Evolutionary conservation across 2,888 invertebrate species (phyloP), one percentile per base, ranked within the genome.

Genomic region (Chalcosyrphus nemorum): DNA sequence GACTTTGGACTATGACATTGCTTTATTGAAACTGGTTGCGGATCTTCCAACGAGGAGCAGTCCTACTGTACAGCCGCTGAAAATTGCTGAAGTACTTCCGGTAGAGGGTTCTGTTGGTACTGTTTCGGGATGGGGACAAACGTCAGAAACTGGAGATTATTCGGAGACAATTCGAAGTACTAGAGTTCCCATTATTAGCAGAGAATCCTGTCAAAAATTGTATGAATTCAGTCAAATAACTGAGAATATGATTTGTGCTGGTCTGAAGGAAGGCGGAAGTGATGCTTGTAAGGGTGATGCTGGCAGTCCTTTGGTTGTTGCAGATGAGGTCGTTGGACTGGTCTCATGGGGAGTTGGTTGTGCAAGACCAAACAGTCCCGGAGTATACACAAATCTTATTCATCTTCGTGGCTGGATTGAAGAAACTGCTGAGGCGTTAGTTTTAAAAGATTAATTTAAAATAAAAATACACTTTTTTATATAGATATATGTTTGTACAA

Each of bases 21-120:
- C 89, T 0, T 35, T 91, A 0, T 86, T 94, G 4, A 92, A 93
- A 89, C 89, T 94, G 7, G 87, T 92, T 0, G 90, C 88, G 1
- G 91, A 93, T 0, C 88, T 94, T 13, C 87, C 89, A 32, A 92
- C 92, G 21, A 90, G 85, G 19, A 88, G 91, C 6, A 43, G 81
- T 0, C 1, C 9, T 0, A 88, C 86, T 0, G 90, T 93, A 0
- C 89, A 90, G 9, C 88, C 91, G 0, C 91, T 94, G 11, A 45
- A 17, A 7, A 68, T 90, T 6, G 86, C 86, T 1, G 57, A 78
- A 4, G 65, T 9, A 0, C 81, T 87, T 0, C 88, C 90, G 0
- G n/a, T 43, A 0, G 87, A 88, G 4, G 90, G 90, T 0, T 88
- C 89, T 38, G 17, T 66, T 0, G 89, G 88, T 4, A 86, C 85